Percentiles rank a stretch among this genome's conserved stretches.
phyloP scores from a whole-genome alignment of 2,888 invertebrate species.

The Isotomurus palustris region DNA sequence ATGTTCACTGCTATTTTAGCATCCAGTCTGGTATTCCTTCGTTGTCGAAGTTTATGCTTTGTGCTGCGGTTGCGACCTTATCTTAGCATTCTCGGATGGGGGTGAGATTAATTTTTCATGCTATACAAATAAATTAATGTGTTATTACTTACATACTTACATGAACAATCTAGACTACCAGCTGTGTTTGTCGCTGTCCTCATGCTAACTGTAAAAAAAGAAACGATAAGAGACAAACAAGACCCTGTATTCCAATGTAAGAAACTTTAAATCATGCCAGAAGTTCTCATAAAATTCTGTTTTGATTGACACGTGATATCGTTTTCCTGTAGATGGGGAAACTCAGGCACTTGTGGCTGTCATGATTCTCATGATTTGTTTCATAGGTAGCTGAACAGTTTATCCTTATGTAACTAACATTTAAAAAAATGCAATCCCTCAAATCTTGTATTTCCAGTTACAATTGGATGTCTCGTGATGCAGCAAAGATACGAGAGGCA shows the following conservation, averaged over 20 bases:
- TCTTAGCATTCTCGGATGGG: conserved; percentile 60
- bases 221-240: conserved; percentile 58
- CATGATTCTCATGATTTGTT: conserved; percentile 69
- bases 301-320: neutral
- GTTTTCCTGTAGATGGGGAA: conserved; percentile 54
- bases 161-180: conserved; percentile 64
- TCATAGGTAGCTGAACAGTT: conserved; percentile 60
- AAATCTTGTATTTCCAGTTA: conserved; percentile 56
- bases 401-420: neutral
- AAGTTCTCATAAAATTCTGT: neutral
- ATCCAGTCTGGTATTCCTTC: conserved; percentile 71
- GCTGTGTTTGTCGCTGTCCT: conserved; percentile 63
- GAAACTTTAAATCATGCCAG: neutral
- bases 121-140: neutral
- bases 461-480: conserved; percentile 72
- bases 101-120: conserved; percentile 51
- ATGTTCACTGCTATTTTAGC: conserved; percentile 82
- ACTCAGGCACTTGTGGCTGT: conserved; percentile 73
- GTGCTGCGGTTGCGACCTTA: conserved; percentile 70
- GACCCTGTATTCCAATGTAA: conserved; percentile 68
- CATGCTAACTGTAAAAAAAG: conserved; percentile 56
- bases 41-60: conserved; percentile 77
- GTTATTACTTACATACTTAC: conserved; percentile 49
- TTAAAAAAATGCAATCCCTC: neutral
- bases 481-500: conserved; percentile 74